Conservation (phyloP, 1,140 invertebrate genomes). For the Drosophila nasuta region DNA sequence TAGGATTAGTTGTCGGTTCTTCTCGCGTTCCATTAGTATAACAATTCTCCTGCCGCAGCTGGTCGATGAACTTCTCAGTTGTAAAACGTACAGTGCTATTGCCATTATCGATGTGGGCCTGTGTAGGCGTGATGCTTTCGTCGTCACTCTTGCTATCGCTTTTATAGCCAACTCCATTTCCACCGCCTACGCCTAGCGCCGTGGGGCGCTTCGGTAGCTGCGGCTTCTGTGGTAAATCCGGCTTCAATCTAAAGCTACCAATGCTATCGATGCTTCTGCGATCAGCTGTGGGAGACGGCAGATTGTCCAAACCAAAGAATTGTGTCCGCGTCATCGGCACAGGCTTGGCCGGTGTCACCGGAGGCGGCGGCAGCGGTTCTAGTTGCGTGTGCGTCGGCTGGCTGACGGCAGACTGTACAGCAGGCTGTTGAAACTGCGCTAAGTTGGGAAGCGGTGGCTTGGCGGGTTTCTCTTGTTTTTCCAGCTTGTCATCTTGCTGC, state of each 20-base stretch:
- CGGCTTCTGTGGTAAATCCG: constrained; percentile 80
- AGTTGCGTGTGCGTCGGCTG: constrained; percentile 52
- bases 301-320: constrained; percentile 78
- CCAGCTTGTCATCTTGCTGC: constrained; percentile 34
- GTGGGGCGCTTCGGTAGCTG: constrained; percentile 73
- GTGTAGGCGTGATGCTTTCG: constrained; percentile 67
- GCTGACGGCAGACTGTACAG: constrained; percentile 8
- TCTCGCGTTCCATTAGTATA: constrained; percentile 69
- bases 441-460: constrained; percentile 78
- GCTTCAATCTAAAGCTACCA: constrained; percentile 72
- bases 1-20: constrained; percentile 28
- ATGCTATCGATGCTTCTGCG: constrained; percentile 77
- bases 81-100: constrained; percentile 65
- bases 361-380: constrained; percentile 60
- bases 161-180: constrained; percentile 8
- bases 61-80: constrained; percentile 75
- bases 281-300: constrained; percentile 79
- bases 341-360: constrained; percentile 72
- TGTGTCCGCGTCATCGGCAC: constrained; percentile 82
- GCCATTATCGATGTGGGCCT: constrained; percentile 61
- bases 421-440: constrained; percentile 60
- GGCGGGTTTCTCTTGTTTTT: constrained; percentile 67
- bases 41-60: constrained; percentile 68
- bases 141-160: constrained; percentile 72
- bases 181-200: constrained; percentile 54